Evolutionary conservation across 2,113 vertebrate species (phyloP), one percentile per base, ranked within the genome.

Genomic region (Chloropsis hardwickii): DNA sequence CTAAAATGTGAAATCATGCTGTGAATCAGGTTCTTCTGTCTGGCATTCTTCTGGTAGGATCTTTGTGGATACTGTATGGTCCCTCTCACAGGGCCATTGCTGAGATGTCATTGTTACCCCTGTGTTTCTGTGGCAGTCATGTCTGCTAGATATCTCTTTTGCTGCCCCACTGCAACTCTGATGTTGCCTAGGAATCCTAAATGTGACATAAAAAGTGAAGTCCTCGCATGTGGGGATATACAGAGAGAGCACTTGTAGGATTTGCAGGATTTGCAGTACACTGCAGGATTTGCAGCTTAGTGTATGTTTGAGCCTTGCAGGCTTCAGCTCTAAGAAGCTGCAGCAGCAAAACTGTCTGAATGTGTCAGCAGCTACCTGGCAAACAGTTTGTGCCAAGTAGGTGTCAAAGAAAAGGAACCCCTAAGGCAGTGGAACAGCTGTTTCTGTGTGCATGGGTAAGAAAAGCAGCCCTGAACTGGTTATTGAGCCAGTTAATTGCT

Each of bases 321-420:
- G 58, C 87, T 81, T 80, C 58, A 83, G 51, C 70, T 39, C 33
- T 40, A 65, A 85, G 82, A 89, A 74, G n/a, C 70, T 91, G 60
- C 70, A 67, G 71, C 81, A 86, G 78, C 84, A 87, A 44, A 85
- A 79, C 27, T 73, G 70, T 54, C 60, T 53, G 33, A 45, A 47
- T 56, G 47, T 7, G 5, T 94, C 83, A 92, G 78, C 86, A 69
- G 72, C 54, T 80, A 77, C 90, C 60, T 90, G 71, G 58, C 40
- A 88, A 81, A 79, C 45, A 77, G 51, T 56, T 66, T 81, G 71
- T 79, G 87, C 95, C 88, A 70, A 82, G 85, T 56, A 31, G 42
- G 51, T 95, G 89, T 85, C 70, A 65, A 69, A 94, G 89, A 79
- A 91, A 82, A 91, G 50, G 87, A 85, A 7, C 39, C 29, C 77